phyloP scores from a whole-genome alignment of 2,797 vertebrate genomes.

The Coreius guichenoti region DNA sequence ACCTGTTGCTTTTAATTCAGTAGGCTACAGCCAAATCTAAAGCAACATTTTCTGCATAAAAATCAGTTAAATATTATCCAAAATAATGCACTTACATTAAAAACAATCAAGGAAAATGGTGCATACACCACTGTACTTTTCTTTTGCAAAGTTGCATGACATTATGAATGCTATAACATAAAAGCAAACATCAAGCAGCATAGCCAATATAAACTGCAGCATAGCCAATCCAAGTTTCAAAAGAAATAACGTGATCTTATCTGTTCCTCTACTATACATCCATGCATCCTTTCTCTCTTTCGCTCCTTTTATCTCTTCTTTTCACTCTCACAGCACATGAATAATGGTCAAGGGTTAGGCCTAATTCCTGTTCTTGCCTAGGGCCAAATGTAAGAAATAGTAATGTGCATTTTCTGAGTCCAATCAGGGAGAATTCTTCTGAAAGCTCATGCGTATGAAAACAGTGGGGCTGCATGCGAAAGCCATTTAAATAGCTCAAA shows the following conservation, averaged over 20 bases:
- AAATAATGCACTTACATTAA: background rate
- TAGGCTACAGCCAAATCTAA: background rate
- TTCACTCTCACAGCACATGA: conserved; percentile 32
- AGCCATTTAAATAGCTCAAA: background rate
- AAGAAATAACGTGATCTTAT: background rate
- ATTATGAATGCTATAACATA: background rate
- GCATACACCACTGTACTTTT: background rate
- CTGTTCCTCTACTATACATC: background rate
- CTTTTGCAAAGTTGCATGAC: conserved; percentile 4
- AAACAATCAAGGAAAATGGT: background rate
- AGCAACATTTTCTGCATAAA: background rate
- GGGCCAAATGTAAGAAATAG: conserved; percentile 38
- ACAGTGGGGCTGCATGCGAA: background rate
- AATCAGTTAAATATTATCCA: background rate
- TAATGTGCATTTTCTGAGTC: conserved; percentile 39
- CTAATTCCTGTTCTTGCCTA: conserved; percentile 39
- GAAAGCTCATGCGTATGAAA: conserved; percentile 2
- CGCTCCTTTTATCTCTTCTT: conserved; percentile 13
- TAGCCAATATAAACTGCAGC: background rate
- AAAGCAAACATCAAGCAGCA: background rate
- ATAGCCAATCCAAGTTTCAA: background rate
- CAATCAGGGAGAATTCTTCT: conserved; percentile 5
- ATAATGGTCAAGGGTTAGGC: conserved; percentile 40
- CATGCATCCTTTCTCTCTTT: conserved; percentile 27
- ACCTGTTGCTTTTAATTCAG: background rate